Conservation (phyloP, 2,113 vertebrate species). For the Apteryx owenii region DNA sequence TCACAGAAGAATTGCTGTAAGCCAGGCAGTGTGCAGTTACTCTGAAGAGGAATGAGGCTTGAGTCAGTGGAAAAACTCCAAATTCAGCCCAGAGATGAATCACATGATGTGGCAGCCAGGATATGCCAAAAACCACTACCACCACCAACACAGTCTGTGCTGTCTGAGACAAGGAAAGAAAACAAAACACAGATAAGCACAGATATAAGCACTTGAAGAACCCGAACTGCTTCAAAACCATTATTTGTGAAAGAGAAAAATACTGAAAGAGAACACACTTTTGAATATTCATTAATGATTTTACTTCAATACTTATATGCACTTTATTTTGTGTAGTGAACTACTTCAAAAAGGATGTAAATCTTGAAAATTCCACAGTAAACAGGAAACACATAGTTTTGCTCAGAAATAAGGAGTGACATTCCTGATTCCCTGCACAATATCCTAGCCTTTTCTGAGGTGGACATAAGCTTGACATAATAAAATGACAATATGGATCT, state of each 20-base stretch:
- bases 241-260: background rate
- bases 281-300: background rate
- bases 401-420: background rate
- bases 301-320: background rate
- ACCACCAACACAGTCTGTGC: conserved; percentile 96
- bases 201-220: conserved; percentile 39
- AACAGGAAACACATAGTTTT: background rate
- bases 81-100: conserved; percentile 96
- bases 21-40: conserved; percentile 93
- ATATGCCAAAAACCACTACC: conserved; percentile 96
- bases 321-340: background rate
- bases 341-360: background rate
- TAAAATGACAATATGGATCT: background rate
- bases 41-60: conserved; percentile 91
- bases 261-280: background rate
- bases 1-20: conserved; percentile 98
- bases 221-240: background rate
- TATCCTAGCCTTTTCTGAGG: background rate
- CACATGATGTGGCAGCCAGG: conserved; percentile 95
- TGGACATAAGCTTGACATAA: background rate
- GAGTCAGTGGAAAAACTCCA: conserved; percentile 92
- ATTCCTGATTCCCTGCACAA: background rate
- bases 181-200: conserved; percentile 5
- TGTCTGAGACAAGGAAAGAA: conserved; percentile 80
- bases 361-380: background rate